Conservation (phyloP, 2,797 vertebrate species). For the Cirrhinus mrigala region DNA sequence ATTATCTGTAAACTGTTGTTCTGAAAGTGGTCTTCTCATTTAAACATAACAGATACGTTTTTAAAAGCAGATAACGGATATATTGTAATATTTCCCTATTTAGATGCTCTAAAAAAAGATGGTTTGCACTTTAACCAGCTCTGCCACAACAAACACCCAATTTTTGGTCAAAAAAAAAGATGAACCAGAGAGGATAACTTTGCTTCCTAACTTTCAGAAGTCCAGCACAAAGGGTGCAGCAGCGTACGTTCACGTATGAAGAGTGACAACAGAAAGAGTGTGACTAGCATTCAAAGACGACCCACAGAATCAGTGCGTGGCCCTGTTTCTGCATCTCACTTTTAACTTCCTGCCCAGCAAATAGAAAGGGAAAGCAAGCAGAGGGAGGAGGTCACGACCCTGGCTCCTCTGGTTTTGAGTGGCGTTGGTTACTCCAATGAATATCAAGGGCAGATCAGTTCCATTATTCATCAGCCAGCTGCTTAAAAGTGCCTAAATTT, state of each 20-base stretch:
- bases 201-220: neutral
- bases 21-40: no score
- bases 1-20: no score
- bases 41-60: neutral
- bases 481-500: conserved; percentile 79
- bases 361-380: conserved; percentile 64
- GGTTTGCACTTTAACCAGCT: neutral
- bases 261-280: conserved; percentile 48
- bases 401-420: conserved; percentile 71
- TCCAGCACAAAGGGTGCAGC: neutral
- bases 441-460: conserved; percentile 77
- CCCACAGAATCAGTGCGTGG: conserved; percentile 53
- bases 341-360: conserved; percentile 63
- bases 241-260: neutral
- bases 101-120: neutral
- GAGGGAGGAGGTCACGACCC: conserved; percentile 69
- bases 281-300: conserved; percentile 16
- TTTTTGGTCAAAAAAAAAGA: neutral
- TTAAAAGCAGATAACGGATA: neutral
- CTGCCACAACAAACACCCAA: neutral
- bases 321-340: conserved; percentile 46
- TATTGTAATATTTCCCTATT: neutral
- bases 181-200: neutral
- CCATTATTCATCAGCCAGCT: conserved; percentile 82
- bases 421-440: conserved; percentile 75